Percentiles rank a stretch among this genome's conserved stretches.
Conservation (phyloP, 2,113 vertebrate genomes). For the Centropus bengalensis region DNA sequence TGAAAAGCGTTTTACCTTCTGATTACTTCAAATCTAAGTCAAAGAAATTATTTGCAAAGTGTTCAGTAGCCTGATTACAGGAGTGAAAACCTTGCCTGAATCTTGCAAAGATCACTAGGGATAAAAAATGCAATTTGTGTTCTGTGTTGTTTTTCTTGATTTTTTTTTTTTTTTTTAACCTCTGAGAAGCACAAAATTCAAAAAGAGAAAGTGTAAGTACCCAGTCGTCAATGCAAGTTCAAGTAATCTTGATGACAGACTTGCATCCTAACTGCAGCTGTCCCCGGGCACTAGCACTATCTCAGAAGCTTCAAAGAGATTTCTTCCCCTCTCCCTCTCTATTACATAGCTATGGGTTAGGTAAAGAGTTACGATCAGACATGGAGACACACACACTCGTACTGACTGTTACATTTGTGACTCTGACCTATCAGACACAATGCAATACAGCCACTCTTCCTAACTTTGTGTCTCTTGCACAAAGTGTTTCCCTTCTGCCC, state of each 20-base stretch:
- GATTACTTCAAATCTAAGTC: neutral
- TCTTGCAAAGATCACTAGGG: neutral
- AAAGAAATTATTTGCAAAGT: neutral
- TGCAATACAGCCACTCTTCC: neutral
- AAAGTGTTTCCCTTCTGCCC: neutral
- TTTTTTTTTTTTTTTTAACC: neutral
- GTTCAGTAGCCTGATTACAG: neutral
- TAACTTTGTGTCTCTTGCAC: neutral
- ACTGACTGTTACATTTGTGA: neutral
- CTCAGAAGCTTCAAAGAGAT: neutral
- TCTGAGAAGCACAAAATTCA: neutral
- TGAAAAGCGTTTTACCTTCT: neutral
- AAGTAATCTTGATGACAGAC: neutral
- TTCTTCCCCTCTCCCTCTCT: neutral
- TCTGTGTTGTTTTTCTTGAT: neutral
- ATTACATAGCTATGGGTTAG: accelerated
- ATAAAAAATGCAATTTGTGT: neutral
- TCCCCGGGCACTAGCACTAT: neutral
- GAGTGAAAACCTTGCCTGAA: neutral
- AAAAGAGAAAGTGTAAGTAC: neutral
- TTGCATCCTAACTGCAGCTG: neutral
- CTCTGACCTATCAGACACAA: neutral
- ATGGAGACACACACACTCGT: neutral
- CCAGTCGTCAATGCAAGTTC: neutral
- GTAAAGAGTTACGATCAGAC: neutral